Evolutionary conservation across 2,888 invertebrate species (phyloP).

Genomic region (Ceraclea dissimilis): DNA sequence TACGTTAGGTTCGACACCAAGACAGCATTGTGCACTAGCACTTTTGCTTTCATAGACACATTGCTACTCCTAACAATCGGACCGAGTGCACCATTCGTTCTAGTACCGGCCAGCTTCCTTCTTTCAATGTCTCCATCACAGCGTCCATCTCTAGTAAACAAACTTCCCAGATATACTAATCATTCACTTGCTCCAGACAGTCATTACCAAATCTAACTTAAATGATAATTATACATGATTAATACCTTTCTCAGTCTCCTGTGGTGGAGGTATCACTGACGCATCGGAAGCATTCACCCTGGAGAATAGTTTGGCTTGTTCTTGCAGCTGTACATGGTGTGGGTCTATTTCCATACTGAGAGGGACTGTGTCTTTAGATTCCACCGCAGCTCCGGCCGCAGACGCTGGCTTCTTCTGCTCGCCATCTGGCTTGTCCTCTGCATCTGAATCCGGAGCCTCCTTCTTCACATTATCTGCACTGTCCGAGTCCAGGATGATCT

Average conservation of each 20-base stretch:
- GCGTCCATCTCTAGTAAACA: no score
- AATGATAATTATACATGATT: neutral
- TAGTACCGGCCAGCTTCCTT: no score
- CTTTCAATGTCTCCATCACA: no score
- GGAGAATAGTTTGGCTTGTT: slow-evolving; percentile 49
- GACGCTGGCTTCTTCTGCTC: slow-evolving; percentile 26
- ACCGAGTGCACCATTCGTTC: no score
- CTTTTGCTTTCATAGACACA: no score
- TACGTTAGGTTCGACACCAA: no score
- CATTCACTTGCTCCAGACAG: no score
- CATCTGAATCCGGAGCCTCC: slow-evolving; percentile 27
- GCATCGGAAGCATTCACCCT: slow-evolving; percentile 40
- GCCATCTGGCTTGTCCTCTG: slow-evolving; percentile 30
- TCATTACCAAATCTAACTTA: neutral
- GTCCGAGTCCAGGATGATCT: slow-evolving; percentile 18
- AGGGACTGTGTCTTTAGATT: slow-evolving; percentile 41
- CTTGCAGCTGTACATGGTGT: slow-evolving; percentile 45
- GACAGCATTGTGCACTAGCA: no score
- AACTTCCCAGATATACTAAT: no score
- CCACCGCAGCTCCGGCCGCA: slow-evolving; percentile 26
- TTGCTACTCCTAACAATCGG: no score
- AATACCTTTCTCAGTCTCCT: slow-evolving; percentile 33
- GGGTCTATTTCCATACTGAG: slow-evolving; percentile 48
- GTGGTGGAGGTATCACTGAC: slow-evolving; percentile 29
- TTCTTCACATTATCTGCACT: slow-evolving; percentile 19